Evolutionary conservation across 2,888 invertebrate species (phyloP), one percentile per base, ranked within the genome.

Genomic region (Himalopsyche anomala): DNA sequence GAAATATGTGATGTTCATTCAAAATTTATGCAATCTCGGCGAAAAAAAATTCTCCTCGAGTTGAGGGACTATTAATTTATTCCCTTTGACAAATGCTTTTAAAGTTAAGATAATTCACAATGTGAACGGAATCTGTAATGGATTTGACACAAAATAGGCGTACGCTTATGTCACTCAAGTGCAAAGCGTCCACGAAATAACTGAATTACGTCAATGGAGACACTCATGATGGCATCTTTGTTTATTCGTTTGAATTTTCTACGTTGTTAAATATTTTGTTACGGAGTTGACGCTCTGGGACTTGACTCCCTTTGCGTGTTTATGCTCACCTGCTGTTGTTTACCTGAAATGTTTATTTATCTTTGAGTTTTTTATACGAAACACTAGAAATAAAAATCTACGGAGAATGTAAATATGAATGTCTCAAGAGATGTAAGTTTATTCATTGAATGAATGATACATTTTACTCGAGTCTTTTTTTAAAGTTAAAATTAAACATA

Each of bases 181-280:
- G 38, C 74, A 74, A 74, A 38, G 74, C 28, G 74, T 74, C 74
- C 36, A 62, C 8, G 62, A 62, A 62, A 62, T 62, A 74, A 74
- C 74, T 74, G 74, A 74, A 74, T 74, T 74, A 74, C 74, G 36
- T 15, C 74, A 38, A 74, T 74, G 74, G 36, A 74, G 36, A 74
- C 28, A 36, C 36, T 74, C 74, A 38, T 74, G 36, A 36, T 36
- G 36, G 74, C 74, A 74, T 74, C 74, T 74, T 74, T 74, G 74
- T 74, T 74, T 74, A 74, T 74, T 74, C 74, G 74, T 74, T 28
- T 74, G 74, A 74, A 74, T 74, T 74, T 74, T 74, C 74, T 38
- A 74, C 74, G 36, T 74, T 74, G 74, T 74, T 74, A 74, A 74
- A 74, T 74, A 74, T 74, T 74, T 74, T 74, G 74, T 74, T 74